phyloP scores from a whole-genome alignment of 2,113 vertebrate species.

The Theristicus caerulescens region DNA sequence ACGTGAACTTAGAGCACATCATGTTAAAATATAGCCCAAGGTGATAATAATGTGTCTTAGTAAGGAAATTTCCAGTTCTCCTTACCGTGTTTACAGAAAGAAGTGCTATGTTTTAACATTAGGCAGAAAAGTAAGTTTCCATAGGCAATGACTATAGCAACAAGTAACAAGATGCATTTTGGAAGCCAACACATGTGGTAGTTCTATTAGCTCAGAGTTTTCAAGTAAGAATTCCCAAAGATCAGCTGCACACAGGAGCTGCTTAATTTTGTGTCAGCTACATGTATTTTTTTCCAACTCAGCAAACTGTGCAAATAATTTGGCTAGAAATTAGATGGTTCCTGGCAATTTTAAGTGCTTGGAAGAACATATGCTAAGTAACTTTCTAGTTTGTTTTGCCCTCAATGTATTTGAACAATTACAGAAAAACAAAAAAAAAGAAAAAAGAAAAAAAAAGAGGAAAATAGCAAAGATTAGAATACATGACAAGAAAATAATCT shows the following conservation, averaged over 20 bases:
- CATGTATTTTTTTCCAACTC: constrained; percentile 48
- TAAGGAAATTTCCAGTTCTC: constrained; percentile 38
- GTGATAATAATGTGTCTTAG: neutral
- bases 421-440: neutral
- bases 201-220: constrained; percentile 30
- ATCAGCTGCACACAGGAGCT: constrained; percentile 47
- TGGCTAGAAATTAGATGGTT: constrained; percentile 36
- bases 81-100: constrained; percentile 40
- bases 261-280: constrained; percentile 44
- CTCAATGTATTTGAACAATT: neutral
- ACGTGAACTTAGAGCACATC: neutral
- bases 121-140: constrained; percentile 56
- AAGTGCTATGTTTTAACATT: constrained; percentile 15
- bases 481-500: neutral
- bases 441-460: neutral
- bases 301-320: constrained; percentile 53
- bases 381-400: constrained; percentile 35
- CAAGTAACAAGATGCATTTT: constrained; percentile 48
- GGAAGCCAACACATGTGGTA: constrained; percentile 52
- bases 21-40: neutral
- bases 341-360: constrained; percentile 39
- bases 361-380: constrained; percentile 45
- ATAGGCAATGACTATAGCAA: constrained; percentile 28
- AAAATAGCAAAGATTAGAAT: neutral
- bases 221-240: constrained; percentile 26